phyloP scores from a whole-genome alignment of 1,140 invertebrate species.

The Watersipora subatra region DNA sequence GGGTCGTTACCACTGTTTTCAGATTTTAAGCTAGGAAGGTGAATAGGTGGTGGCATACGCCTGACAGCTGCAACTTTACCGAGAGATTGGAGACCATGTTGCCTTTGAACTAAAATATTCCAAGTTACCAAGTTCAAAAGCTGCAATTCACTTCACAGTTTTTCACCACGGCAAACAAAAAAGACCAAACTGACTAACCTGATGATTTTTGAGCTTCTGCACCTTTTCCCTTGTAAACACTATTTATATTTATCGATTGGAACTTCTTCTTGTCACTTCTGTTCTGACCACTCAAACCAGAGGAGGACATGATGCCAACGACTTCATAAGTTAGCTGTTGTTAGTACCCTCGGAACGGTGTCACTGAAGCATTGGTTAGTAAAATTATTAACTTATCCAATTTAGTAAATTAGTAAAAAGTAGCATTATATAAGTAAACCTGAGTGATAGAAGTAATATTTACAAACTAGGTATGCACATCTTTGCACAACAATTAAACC shows the following conservation, averaged over 20 bases:
- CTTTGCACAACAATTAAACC: neutral
- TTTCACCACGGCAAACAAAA: neutral
- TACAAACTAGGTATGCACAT: neutral
- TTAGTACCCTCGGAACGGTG: constrained; percentile 66
- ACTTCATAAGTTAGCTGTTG: constrained; percentile 47
- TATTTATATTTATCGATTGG: constrained; percentile 93
- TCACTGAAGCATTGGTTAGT: neutral
- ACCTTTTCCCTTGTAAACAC: constrained; percentile 68
- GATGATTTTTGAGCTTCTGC: constrained; percentile 41
- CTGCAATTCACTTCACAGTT: neutral
- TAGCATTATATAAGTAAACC: neutral
- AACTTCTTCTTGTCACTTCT: constrained; percentile 88
- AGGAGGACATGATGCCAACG: constrained; percentile 76
- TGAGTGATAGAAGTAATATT: neutral
- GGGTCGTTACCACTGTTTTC: constrained; percentile 66
- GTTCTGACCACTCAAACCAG: constrained; percentile 65
- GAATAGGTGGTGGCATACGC: constrained; percentile 73
- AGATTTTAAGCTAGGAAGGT: constrained; percentile 91
- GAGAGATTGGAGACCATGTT: constrained; percentile 97
- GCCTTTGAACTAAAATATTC: constrained; percentile 57
- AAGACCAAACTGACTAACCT: constrained; percentile 24
- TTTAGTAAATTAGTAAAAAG: neutral
- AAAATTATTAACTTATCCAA: constrained; percentile 16
- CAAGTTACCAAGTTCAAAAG: constrained; percentile 5
- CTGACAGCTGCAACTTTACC: constrained; percentile 89